These are phyloP conservation scores for Oreochromis mossambicus DNA, from an alignment of 2,797 vertebrate species.

Conservation along the genomic window DNA sequence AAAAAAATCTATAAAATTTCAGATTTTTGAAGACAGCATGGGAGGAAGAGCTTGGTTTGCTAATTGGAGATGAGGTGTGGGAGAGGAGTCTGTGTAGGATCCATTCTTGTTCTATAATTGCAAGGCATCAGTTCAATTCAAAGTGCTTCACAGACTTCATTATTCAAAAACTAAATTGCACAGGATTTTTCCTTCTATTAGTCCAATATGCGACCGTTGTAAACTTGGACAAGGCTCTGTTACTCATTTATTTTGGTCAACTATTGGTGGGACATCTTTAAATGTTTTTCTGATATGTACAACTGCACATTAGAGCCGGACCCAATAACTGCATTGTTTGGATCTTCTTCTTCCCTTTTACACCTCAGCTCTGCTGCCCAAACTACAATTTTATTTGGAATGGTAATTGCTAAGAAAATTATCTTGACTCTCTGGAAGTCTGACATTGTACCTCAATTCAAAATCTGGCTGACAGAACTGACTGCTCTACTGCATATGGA, in stretches of 20 bases:
- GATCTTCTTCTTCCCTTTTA: not conserved
- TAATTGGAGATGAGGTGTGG: not conserved
- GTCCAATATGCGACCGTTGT: no score
- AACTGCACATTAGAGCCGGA: no score
- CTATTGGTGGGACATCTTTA: no score
- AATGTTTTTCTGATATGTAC: no score
- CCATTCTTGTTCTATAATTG: not conserved
- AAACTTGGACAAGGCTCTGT: no score
- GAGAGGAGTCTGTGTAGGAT: not conserved
- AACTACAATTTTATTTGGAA: not conserved
- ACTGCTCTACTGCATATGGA: not conserved
- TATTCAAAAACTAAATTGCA: no score
- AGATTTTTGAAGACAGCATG: no score
- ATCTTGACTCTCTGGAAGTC: not conserved
- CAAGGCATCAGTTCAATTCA: not conserved
- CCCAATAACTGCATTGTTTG: no score
- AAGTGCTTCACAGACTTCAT: not conserved
- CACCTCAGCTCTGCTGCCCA: not conserved
- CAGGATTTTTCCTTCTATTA: no score
- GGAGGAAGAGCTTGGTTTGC: not conserved
- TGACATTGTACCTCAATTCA: not conserved
- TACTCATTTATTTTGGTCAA: no score
- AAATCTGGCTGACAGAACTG: not conserved
- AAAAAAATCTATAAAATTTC: not conserved
- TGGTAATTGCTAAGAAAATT: not conserved